A percentile compares a stretch with the other conserved stretches of the same genome.
Evolutionary conservation across 1,140 invertebrate species (phyloP).

Genomic region (Drosophila pandora): DNA sequence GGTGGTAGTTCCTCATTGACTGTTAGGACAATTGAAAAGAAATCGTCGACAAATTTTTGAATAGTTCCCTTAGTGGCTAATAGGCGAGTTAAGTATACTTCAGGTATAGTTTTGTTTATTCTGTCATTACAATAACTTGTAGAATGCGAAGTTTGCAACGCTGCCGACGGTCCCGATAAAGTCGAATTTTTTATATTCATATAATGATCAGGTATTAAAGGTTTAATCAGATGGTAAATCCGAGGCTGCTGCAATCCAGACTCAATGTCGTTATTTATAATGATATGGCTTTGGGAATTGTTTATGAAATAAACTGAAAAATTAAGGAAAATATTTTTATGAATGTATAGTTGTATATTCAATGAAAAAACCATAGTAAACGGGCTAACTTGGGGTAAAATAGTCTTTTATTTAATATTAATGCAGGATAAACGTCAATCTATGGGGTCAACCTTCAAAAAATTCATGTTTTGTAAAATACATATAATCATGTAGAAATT

Average conservation of each 20-base stretch:
- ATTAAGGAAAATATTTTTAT: conserved; percentile 11
- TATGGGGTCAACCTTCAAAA: too few relatives aligned
- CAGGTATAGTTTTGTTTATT: conserved; percentile 96
- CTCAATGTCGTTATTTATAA: conserved; percentile 91
- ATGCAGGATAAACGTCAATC: too few relatives aligned
- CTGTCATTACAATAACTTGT: conserved; percentile 85
- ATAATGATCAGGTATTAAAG: conserved; percentile 85
- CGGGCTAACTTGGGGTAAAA: too few relatives aligned
- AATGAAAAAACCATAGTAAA: too few relatives aligned
- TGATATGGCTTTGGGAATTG: conserved; percentile 90
- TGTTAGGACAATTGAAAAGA: conserved; percentile 94
- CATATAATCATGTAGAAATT: too few relatives aligned
- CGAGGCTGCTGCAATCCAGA: conserved; percentile 85
- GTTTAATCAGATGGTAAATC: conserved; percentile 93
- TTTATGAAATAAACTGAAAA: conserved; percentile 82
- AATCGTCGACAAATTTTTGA: conserved; percentile 98
- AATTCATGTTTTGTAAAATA: too few relatives aligned
- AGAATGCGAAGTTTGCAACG: conserved; percentile 32
- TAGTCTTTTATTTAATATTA: too few relatives aligned
- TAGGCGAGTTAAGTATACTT: conserved; percentile 96
- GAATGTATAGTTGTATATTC: too few relatives aligned
- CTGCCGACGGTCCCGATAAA: conserved; percentile 62
- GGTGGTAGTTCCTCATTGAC: conserved; percentile 95
- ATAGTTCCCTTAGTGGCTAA: conserved; percentile 97
- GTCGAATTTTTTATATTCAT: conserved; percentile 83